Base-by-base conservation (phyloP, 1,140 invertebrate species). In the Cherax destructor region DNA sequence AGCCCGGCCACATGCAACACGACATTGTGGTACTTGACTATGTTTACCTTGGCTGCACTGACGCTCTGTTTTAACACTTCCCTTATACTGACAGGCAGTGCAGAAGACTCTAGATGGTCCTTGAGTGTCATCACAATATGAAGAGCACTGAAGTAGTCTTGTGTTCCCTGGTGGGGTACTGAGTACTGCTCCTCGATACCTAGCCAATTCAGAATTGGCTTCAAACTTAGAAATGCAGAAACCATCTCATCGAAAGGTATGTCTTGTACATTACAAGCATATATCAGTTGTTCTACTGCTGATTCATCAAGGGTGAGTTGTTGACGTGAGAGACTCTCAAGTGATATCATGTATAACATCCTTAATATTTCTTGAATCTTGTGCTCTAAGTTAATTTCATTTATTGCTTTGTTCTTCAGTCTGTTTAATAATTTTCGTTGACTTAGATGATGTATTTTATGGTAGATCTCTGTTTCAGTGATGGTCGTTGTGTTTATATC, bases 81-180 rank as follows among this genome's bases (percentile, higher is more conserved):
- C 52, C 52, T 56, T 1, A 56, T 56, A 6, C 9, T 56, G 13
- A 9, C 52, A 56, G 52, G 30, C 9, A 56, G 52, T 9, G 52
- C 9, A 56, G 13, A 13, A 56, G 52, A 56, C 52, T 56, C 1
- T 56, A 56, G 52, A 9, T 56, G 5, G 52, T 5, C 9, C 52
- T 9, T 56, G 13, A 56, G 52, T 9, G 52, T 56, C 5, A 13
- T 56, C 13, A 80, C 49, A 56, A 80, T 56, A 80, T 56, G 56
- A 13, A 80, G 30, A 80, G 79, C 79, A 56, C 18, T 56, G 56
- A 50, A 80, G 79, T 50, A 80, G 47, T 80, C 79, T n/a, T 80
- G 79, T 13, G 52, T 50, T 18, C 79, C 79, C 47, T 80, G 49
- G 79, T 56, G 52, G 52, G 52, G 52, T 56, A 13, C 52, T 10